A percentile compares a stretch with the other conserved stretches of the same genome.
Conservation (phyloP, 2,113 vertebrate genomes). For the Crotalus helleri region DNA sequence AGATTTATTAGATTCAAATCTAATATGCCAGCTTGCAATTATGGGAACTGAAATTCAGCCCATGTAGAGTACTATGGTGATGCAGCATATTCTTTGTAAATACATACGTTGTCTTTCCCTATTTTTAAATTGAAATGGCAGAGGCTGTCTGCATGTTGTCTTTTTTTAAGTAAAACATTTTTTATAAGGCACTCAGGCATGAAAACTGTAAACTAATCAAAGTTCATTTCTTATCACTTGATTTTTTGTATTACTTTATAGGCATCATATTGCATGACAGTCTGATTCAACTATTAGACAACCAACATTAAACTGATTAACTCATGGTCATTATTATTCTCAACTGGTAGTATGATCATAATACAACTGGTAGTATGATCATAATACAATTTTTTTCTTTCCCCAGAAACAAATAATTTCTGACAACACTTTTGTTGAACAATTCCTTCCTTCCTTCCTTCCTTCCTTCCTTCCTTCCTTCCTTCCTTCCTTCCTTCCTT, state of each 20-base stretch:
- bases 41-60: background rate
- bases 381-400: constrained; percentile 23
- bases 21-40: background rate
- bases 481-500: background rate
- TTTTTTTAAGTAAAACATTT: constrained; percentile 4
- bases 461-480: background rate
- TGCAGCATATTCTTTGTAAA: background rate
- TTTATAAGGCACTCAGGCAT: constrained; percentile 59
- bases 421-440: constrained; percentile 49
- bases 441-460: constrained; percentile 5
- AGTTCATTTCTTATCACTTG: constrained; percentile 58
- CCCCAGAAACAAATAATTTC: constrained; percentile 57
- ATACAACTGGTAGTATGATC: constrained; percentile 34
- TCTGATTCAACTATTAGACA: constrained; percentile 67
- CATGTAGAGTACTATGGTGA: background rate
- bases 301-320: constrained; percentile 67
- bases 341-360: constrained; percentile 44
- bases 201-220: constrained; percentile 61
- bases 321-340: constrained; percentile 61
- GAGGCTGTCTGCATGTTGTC: constrained; percentile 8
- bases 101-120: background rate
- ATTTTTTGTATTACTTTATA: constrained; percentile 53
- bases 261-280: constrained; percentile 63
- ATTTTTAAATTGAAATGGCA: constrained; percentile 1
- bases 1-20: background rate